These are phyloP conservation scores for Gobio occitaniae DNA, from an alignment of 2,797 vertebrate genomes.

Conservation along the genomic window DNA sequence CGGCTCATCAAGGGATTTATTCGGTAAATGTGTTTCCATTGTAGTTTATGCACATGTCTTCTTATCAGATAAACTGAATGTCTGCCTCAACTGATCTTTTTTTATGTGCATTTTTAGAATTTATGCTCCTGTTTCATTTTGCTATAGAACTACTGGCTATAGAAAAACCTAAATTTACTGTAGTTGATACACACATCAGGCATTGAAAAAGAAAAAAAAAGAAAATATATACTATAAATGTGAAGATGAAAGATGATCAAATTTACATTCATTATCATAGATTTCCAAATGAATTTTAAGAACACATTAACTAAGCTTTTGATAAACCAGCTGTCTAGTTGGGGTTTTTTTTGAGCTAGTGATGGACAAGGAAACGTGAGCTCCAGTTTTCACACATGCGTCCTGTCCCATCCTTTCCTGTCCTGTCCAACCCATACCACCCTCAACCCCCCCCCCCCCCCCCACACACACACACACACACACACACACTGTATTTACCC, in stretches of 20 bases:
- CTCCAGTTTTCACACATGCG: not conserved
- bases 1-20: not conserved
- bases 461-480: conserved; percentile 3
- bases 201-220: not conserved
- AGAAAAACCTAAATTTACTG: not conserved
- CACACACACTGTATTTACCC: conserved; percentile 37
- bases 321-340: not conserved
- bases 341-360: not conserved
- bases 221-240: not conserved
- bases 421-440: not conserved
- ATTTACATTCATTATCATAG: not conserved
- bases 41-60: not conserved
- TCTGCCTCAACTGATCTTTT: not conserved
- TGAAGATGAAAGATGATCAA: not conserved
- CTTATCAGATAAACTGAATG: not conserved
- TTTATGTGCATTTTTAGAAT: not conserved
- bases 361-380: not conserved
- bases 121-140: not conserved
- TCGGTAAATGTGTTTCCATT: not conserved
- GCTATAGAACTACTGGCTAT: not conserved
- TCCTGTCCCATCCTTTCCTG: too few relatives aligned
- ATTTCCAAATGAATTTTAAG: not conserved
- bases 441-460: too few relatives aligned
- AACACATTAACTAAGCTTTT: not conserved
- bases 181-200: not conserved